A percentile compares a stretch with the other conserved stretches of the same genome.
Conservation (phyloP, 2,888 invertebrate genomes). For the Dynastes tityus region DNA sequence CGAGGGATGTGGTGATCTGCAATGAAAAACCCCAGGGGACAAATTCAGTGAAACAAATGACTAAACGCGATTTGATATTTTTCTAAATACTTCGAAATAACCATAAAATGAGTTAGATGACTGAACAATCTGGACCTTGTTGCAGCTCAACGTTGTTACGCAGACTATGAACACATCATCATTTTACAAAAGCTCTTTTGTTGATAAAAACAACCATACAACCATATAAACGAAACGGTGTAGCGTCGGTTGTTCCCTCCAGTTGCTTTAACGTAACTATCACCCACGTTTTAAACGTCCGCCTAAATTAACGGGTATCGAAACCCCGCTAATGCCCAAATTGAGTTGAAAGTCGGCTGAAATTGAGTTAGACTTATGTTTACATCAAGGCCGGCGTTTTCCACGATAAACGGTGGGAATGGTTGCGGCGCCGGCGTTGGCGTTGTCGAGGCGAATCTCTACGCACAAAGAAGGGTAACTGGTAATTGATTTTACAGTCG, state of each 20-base stretch:
- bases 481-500: conserved; percentile 51
- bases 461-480: conserved; percentile 45
- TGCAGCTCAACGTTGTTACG: too few relatives aligned
- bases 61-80: too few relatives aligned
- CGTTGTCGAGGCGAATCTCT: neutral
- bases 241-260: neutral
- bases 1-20: too few relatives aligned
- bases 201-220: too few relatives aligned
- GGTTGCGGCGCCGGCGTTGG: conserved; percentile 23
- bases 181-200: too few relatives aligned
- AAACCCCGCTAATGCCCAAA: conserved; percentile 45
- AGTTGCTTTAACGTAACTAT: conserved; percentile 9
- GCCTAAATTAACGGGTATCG: conserved; percentile 37
- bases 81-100: too few relatives aligned
- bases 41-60: too few relatives aligned
- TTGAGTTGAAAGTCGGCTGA: conserved; percentile 51
- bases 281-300: conserved; percentile 29
- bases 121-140: too few relatives aligned
- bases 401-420: conserved; percentile 10
- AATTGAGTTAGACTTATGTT: conserved; percentile 52
- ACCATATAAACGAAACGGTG: neutral
- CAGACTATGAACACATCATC: too few relatives aligned
- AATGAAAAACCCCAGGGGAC: too few relatives aligned
- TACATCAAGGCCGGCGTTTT: conserved; percentile 47
- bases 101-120: too few relatives aligned